A percentile compares a stretch with the other conserved stretches of the same genome.
Evolutionary conservation across 2,888 invertebrate genomes (phyloP).

Genomic region (Napeogenes sylphis): DNA sequence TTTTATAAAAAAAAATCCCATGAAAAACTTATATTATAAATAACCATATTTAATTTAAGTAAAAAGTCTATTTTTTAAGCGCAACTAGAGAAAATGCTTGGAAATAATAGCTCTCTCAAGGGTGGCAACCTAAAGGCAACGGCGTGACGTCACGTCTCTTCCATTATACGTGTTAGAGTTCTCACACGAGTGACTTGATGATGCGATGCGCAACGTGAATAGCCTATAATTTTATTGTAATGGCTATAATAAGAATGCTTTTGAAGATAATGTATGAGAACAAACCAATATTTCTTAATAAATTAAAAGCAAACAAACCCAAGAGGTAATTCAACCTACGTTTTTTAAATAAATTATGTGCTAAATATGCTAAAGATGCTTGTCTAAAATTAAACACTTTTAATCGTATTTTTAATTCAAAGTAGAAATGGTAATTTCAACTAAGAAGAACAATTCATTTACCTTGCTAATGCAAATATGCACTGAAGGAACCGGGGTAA

Average conservation of each 20-base stretch:
- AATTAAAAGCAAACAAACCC: no score
- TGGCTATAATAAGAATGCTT: not conserved
- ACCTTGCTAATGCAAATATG: slow-evolving; percentile 9
- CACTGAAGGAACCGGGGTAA: not conserved
- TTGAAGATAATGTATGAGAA: not conserved
- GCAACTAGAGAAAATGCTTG: slow-evolving; percentile 10
- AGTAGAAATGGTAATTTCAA: slow-evolving; percentile 10
- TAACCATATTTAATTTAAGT: no score
- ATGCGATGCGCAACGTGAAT: slow-evolving; percentile 1
- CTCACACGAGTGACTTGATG: slow-evolving; percentile 4
- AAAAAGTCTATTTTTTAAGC: not conserved
- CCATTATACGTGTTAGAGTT: slow-evolving; percentile 9
- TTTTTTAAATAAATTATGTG: slow-evolving; percentile 5
- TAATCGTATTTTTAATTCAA: not conserved
- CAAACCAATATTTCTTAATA: not conserved
- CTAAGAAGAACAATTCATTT: not conserved
- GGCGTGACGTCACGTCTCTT: slow-evolving; percentile 16
- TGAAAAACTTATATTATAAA: no score
- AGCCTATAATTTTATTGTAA: not conserved
- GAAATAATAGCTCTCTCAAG: slow-evolving; percentile 19
- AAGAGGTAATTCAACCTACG: no score
- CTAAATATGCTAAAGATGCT: slow-evolving; percentile 11
- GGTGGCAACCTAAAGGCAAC: slow-evolving; percentile 5
- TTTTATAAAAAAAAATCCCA: no score
- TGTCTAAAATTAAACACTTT: slow-evolving; percentile 7